Base-by-base conservation (phyloP, 2,888 invertebrate genomes). In the Hesperia comma region DNA sequence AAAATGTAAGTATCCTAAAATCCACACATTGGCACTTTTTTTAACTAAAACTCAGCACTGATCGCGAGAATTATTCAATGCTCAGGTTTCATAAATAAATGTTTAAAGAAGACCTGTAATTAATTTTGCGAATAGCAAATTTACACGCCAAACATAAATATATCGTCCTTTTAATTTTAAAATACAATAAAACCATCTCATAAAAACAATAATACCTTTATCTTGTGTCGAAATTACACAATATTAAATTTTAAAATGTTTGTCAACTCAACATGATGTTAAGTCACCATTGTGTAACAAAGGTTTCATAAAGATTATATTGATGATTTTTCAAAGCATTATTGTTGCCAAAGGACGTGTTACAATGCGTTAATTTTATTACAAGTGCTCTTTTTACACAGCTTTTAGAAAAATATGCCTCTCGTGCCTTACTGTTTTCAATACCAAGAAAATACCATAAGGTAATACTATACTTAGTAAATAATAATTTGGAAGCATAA, bases 1-100 rank as follows among this genome's bases (percentile, higher is more conserved):
- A 79, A 84, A 83, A 80, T 81, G 80, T n/a, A n/a, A n/a, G n/a
- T n/a, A 63, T 87, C 85, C 15, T 83, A 81, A 72, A 75, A 73
- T 68, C 70, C 75, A 79, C 77, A 78, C 76, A 79, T 86, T 87
- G 86, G 86, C 85, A 86, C 86, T 72, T 77, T 74, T 75, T 40
- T n/a, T 41, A 58, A 46, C 43, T 46, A 17, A 46, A 32, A 49
- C 19, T 55, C 37, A 14, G 55, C 40, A 64, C 62, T 60, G 55
- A 63, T 67, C 63, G 60, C 10, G 33, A 32, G 32, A 10, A 21
- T 37, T n/a, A 37, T 3, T 33, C 32, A 57, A 14, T 51, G 12
- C 14, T 46, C 8, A 46, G 43, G 17, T 46, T 46, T 17, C n/a
- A 46, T 37, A 37, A 37, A 37, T 17, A 15, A 46, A 46, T 17